A percentile compares a stretch with the other conserved stretches of the same genome.
Evolutionary conservation across 2,113 vertebrate species (phyloP).

Genomic region (Empidonax traillii): DNA sequence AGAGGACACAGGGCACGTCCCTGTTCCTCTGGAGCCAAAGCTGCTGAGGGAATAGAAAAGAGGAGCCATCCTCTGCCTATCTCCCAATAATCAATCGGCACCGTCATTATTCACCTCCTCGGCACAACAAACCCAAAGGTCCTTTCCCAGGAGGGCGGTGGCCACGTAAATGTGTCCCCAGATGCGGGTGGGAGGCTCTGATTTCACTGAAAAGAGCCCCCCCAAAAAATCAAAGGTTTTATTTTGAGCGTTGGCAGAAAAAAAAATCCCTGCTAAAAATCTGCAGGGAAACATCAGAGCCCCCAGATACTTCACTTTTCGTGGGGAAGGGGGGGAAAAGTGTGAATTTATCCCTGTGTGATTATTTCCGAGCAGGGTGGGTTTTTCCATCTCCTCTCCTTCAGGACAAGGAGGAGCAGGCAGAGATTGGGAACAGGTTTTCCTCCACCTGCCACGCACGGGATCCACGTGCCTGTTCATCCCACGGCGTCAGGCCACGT

Average conservation of each 20-base stretch:
- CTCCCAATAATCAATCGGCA: neutral
- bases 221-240: neutral
- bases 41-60: neutral
- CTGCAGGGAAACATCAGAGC: neutral
- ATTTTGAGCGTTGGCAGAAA: neutral
- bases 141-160: neutral
- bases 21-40: neutral
- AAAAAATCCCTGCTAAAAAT: neutral
- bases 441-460: neutral
- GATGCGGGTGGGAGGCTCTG: neutral
- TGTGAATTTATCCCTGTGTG: neutral
- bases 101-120: neutral
- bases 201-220: neutral
- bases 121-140: neutral
- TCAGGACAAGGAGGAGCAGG: neutral
- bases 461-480: neutral
- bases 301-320: neutral
- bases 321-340: neutral
- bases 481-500: neutral
- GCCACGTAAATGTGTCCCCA: neutral
- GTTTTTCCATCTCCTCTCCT: neutral
- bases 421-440: neutral
- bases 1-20: neutral
- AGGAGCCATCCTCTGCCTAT: neutral
- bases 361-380: neutral